Percentiles rank a stretch among this genome's conserved stretches.
phyloP scores from a whole-genome alignment of 2,113 vertebrate genomes.

The Cinclus mexicanus region DNA sequence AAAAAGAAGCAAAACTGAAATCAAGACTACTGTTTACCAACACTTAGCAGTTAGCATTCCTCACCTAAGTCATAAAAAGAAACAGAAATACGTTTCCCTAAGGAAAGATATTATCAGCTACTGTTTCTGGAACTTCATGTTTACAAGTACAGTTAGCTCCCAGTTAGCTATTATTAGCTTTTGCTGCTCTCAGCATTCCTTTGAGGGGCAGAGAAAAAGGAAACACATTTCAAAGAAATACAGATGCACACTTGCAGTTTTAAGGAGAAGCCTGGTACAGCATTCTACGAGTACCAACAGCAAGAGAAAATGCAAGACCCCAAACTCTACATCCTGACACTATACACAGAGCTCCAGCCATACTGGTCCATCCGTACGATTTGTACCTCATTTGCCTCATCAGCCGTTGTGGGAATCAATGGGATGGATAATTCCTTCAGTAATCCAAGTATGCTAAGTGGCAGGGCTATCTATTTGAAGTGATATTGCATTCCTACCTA shows the following conservation, averaged over 20 bases:
- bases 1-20: neutral
- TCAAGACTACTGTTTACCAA: neutral
- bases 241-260: neutral
- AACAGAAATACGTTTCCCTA: neutral
- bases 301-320: neutral
- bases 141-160: neutral
- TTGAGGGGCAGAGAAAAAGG: neutral
- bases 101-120: neutral
- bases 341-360: neutral
- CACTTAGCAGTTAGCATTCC: neutral
- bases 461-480: neutral
- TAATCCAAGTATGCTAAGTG: neutral
- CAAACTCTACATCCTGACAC: fast-evolving
- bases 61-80: neutral
- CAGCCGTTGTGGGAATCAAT: neutral
- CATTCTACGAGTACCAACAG: neutral
- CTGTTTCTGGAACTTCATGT: neutral
- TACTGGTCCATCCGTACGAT: neutral
- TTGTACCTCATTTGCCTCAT: neutral
- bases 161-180: neutral
- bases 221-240: neutral
- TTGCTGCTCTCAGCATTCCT: neutral
- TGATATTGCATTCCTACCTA: neutral
- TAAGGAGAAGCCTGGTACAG: neutral
- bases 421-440: neutral